phyloP scores from a whole-genome alignment of 1,140 invertebrate genomes.

The Ips typographus region DNA sequence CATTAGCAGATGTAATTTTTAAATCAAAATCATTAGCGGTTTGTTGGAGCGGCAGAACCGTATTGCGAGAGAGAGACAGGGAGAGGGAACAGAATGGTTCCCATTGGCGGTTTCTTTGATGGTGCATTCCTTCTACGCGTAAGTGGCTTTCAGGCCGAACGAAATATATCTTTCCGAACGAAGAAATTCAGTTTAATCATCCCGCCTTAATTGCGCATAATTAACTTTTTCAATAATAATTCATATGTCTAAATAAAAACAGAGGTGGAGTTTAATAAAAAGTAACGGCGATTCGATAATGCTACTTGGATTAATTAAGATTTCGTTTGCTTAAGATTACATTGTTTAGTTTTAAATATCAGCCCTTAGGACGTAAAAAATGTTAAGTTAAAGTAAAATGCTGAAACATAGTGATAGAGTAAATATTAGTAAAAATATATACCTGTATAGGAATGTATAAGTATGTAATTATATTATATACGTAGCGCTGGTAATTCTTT shows the following conservation, averaged over 20 bases:
- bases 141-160: conserved; percentile 42
- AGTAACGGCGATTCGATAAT: neutral
- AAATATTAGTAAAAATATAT: conserved; percentile 38
- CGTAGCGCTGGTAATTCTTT: conserved; percentile 37
- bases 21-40: conserved; percentile 40
- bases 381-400: conserved; percentile 11
- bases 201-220: conserved; percentile 8
- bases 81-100: conserved; percentile 46
- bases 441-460: conserved; percentile 26
- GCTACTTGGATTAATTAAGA: neutral
- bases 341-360: neutral
- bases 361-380: no score
- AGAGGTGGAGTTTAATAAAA: neutral
- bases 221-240: conserved; percentile 1
- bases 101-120: conserved; percentile 47
- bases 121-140: conserved; percentile 42
- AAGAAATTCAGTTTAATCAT: conserved; percentile 6
- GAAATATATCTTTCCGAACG: conserved; percentile 29
- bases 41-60: conserved; percentile 35
- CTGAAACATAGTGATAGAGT: conserved; percentile 42
- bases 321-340: conserved; percentile 4
- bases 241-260: neutral
- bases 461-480: conserved; percentile 13
- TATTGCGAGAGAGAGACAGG: conserved; percentile 6
- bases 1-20: conserved; percentile 38